These are phyloP conservation scores for Ia io DNA, from an alignment of 2,113 vertebrate species.

Conservation along the genomic window DNA sequence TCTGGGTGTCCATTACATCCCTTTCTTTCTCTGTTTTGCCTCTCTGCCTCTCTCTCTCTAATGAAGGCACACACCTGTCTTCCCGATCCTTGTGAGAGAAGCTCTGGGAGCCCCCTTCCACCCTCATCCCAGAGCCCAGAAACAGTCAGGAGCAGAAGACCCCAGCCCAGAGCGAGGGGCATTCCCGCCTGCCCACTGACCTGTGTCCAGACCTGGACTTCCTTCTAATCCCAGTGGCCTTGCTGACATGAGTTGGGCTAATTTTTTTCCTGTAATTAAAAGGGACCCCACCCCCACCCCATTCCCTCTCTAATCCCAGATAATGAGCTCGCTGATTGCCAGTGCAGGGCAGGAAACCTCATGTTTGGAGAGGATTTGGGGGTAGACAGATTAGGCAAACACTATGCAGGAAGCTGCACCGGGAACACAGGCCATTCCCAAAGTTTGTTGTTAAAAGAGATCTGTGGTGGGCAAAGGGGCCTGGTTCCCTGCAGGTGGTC, in stretches of 20 bases:
- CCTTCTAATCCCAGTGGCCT: slow-evolving; percentile 77
- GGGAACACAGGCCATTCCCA: slow-evolving; percentile 55
- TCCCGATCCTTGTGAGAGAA: neutral
- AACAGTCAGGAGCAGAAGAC: neutral
- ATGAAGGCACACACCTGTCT: neutral
- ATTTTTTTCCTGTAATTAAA: slow-evolving; percentile 86
- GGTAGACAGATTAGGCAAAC: slow-evolving; percentile 81
- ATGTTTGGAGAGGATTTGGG: slow-evolving; percentile 84
- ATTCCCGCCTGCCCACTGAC: slow-evolving; percentile 41
- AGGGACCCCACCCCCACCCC: slow-evolving; percentile 56
- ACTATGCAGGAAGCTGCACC: slow-evolving; percentile 65
- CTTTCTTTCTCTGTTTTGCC: neutral
- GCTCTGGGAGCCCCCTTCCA: neutral
- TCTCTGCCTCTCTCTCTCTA: neutral
- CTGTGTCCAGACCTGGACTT: slow-evolving; percentile 70
- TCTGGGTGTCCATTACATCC: neutral
- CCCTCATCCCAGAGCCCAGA: rapidly evolving
- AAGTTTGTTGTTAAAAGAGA: slow-evolving; percentile 64
- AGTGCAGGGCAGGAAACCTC: slow-evolving; percentile 76
- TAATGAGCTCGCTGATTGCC: slow-evolving; percentile 87
- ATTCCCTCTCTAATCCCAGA: slow-evolving; percentile 82
- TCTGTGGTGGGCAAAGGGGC: slow-evolving; percentile 25
- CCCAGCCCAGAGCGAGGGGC: neutral
- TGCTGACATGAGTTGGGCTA: slow-evolving; percentile 76
- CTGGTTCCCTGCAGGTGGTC: slow-evolving; percentile 50